phyloP scores from a whole-genome alignment of 2,888 invertebrate genomes.

The Dichetophora obliterata region DNA sequence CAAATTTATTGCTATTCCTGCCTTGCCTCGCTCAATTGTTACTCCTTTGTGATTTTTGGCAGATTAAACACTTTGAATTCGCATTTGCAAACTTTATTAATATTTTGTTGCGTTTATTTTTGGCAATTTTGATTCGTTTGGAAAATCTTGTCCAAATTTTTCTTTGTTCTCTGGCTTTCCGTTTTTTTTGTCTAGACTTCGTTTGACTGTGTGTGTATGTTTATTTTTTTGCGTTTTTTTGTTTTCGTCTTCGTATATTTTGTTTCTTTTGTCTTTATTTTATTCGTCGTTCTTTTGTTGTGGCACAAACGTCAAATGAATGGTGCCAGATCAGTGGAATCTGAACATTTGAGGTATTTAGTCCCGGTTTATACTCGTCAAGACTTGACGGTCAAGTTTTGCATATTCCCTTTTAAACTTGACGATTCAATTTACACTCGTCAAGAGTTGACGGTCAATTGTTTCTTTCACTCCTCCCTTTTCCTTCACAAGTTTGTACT shows the following conservation, averaged over 20 bases:
- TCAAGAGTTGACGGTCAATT: no score
- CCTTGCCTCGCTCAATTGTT: neutral
- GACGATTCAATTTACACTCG: no score
- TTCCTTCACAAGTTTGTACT: no score
- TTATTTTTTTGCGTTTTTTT: conserved; percentile 35
- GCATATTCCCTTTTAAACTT: no score
- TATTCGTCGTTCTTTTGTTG: conserved; percentile 2
- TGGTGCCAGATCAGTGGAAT: neutral
- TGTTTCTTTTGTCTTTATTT: conserved; percentile 37
- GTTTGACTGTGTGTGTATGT: conserved; percentile 22
- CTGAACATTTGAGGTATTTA: no score
- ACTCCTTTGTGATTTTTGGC: no score
- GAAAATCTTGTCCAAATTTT: conserved; percentile 3
- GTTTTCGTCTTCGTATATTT: conserved; percentile 30
- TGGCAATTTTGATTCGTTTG: neutral
- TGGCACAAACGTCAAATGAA: neutral
- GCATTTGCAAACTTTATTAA: neutral
- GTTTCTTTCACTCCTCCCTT: no score
- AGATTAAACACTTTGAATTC: neutral
- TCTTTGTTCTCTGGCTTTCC: neutral
- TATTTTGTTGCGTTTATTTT: conserved; percentile 31
- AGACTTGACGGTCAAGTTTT: no score
- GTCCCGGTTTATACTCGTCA: no score
- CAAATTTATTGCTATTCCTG: conserved; percentile 19
- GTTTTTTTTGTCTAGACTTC: conserved; percentile 8